Conservation (phyloP, 2,113 vertebrate genomes). For the Rhipidura dahli region DNA sequence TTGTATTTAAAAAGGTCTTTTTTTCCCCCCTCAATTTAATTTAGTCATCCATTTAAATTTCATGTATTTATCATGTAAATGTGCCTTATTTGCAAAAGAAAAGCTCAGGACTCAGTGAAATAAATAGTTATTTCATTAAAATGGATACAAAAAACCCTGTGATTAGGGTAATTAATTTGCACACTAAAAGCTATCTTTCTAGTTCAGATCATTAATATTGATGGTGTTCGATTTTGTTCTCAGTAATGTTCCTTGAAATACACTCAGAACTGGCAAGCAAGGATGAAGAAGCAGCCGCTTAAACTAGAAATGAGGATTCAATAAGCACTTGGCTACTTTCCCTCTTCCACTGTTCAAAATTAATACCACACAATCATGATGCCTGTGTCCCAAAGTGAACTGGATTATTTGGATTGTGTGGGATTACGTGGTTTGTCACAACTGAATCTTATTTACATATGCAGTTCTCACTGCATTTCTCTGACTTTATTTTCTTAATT, state of each 20-base stretch:
- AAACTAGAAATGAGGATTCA: constrained; percentile 33
- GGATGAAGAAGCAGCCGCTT: constrained; percentile 51
- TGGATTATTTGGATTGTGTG: not conserved
- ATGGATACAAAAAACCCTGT: constrained; percentile 81
- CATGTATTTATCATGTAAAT: constrained; percentile 83
- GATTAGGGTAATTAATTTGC: constrained; percentile 86
- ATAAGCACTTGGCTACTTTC: constrained; percentile 25
- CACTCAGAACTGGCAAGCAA: constrained; percentile 61
- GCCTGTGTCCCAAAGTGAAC: constrained; percentile 47
- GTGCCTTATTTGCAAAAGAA: constrained; percentile 83
- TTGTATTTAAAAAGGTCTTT: constrained; percentile 76
- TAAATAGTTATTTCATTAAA: constrained; percentile 87
- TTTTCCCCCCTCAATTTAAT: constrained; percentile 71
- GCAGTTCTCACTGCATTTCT: constrained; percentile 17
- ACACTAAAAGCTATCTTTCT: constrained; percentile 82
- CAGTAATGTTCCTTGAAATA: constrained; percentile 78
- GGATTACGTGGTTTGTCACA: not conserved
- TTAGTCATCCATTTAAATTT: constrained; percentile 83
- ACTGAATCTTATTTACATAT: constrained; percentile 50
- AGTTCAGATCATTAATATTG: constrained; percentile 85
- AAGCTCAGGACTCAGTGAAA: constrained; percentile 79
- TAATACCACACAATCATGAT: not conserved
- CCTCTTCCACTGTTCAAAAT: constrained; percentile 28
- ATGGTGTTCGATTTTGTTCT: constrained; percentile 80
- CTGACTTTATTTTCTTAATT: constrained; percentile 56